phyloP scores from a whole-genome alignment of 2,888 invertebrate species.

The Dione juno region DNA sequence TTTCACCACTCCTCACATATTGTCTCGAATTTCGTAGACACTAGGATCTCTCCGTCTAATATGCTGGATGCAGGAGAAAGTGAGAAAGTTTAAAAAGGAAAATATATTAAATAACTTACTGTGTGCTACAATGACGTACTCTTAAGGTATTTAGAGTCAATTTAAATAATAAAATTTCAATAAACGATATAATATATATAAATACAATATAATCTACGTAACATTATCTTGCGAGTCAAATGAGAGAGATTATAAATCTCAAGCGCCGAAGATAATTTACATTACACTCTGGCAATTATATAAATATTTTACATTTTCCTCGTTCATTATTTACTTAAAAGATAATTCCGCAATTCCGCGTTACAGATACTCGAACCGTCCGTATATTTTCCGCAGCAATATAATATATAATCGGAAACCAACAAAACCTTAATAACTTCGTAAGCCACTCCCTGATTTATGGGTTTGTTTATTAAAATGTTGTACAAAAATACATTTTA shows the following conservation, averaged over 20 bases:
- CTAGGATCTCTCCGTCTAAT: too few relatives aligned
- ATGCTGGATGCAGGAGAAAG: too few relatives aligned
- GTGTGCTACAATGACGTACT: background rate
- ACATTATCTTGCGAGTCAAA: background rate
- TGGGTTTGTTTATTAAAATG: slow-evolving; percentile 40
- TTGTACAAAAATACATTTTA: slow-evolving; percentile 32
- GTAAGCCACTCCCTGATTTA: slow-evolving; percentile 38
- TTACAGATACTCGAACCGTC: background rate
- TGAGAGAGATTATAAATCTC: background rate
- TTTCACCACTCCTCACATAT: too few relatives aligned
- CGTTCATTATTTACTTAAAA: slow-evolving; percentile 9
- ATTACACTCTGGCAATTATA: background rate
- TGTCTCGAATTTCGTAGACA: too few relatives aligned
- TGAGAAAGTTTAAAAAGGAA: too few relatives aligned
- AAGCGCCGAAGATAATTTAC: background rate
- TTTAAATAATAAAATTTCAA: background rate
- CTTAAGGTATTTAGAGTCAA: background rate
- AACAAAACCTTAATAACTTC: slow-evolving; percentile 36
- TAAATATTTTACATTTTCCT: slow-evolving; percentile 4
- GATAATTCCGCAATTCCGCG: slow-evolving; percentile 18
- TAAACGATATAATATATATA: background rate
- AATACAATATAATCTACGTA: too few relatives aligned
- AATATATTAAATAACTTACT: too few relatives aligned
- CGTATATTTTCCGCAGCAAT: slow-evolving; percentile 17
- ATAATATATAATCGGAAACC: slow-evolving; percentile 29